These are phyloP conservation scores for Tetraneura akinire DNA, from an alignment of 1,140 invertebrate species.

Conservation along the genomic window DNA sequence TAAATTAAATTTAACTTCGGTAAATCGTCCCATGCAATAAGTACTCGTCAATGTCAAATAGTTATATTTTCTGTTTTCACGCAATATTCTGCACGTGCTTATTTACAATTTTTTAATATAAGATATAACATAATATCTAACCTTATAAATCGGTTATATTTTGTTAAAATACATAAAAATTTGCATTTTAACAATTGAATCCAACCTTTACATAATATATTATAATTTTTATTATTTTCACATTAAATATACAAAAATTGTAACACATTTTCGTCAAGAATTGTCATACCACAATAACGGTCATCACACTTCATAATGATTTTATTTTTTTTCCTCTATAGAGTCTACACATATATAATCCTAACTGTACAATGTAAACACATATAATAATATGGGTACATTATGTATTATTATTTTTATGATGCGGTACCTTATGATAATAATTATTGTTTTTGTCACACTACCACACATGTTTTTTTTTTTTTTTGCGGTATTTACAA, in stretches of 20 bases:
- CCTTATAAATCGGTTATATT: slow-evolving; percentile 17
- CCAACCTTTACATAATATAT: too few species aligned
- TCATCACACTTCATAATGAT: background rate
- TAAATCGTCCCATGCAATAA: background rate
- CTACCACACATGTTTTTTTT: slow-evolving; percentile 17
- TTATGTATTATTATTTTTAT: background rate
- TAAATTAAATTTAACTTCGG: background rate
- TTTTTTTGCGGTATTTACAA: slow-evolving; percentile 35
- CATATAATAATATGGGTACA: background rate
- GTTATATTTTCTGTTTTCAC: background rate
- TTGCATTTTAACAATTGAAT: background rate
- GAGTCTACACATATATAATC: too few species aligned
- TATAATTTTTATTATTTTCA: background rate
- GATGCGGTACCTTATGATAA: background rate
- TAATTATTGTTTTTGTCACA: slow-evolving; percentile 37
- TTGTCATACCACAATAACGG: slow-evolving; percentile 12
- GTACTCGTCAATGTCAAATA: background rate
- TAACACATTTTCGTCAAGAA: background rate
- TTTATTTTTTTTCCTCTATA: background rate
- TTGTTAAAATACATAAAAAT: background rate
- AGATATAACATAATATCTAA: too few species aligned
- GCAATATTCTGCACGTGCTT: slow-evolving; percentile 8
- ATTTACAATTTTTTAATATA: background rate
- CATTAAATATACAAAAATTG: background rate
- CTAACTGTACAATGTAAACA: slow-evolving; percentile 21